phyloP scores from a whole-genome alignment of 2,888 invertebrate genomes.

The Lepeophtheirus nordmannii region DNA sequence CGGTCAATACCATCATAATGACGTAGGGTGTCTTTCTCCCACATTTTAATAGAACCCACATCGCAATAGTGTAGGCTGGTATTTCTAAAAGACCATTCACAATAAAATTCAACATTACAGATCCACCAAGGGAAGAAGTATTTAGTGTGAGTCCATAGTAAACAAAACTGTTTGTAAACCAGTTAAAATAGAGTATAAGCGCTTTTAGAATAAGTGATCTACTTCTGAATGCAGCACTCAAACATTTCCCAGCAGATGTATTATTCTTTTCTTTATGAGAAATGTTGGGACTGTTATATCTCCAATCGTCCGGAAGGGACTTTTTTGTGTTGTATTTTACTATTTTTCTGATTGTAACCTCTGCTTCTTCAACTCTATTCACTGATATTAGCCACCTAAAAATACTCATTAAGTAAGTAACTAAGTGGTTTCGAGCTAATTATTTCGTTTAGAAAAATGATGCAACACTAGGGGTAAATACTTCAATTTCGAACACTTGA shows the following conservation, averaged over 20 bases:
- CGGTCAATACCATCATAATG: not conserved
- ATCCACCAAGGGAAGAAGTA: conserved; percentile 4
- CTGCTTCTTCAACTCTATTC: conserved; percentile 10
- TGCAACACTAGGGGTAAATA: too few species aligned
- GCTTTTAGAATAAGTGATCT: not conserved
- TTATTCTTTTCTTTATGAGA: not conserved
- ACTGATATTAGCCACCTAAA: conserved; percentile 12
- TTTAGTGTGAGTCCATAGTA: conserved; percentile 22
- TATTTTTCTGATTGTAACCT: not conserved
- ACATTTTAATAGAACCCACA: not conserved
- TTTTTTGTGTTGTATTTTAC: conserved; percentile 1
- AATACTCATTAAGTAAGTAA: not conserved
- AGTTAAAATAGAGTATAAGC: conserved; percentile 17
- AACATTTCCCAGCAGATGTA: not conserved
- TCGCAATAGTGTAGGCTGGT: not conserved
- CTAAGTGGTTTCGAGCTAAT: too few species aligned
- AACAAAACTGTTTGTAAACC: conserved; percentile 14
- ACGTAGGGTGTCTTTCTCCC: not conserved
- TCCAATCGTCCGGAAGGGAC: conserved; percentile 1
- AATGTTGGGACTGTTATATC: not conserved
- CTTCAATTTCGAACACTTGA: too few species aligned
- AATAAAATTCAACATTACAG: conserved; percentile 11
- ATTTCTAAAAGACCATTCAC: conserved; percentile 4
- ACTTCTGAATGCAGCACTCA: not conserved
- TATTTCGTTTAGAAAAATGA: too few species aligned